A percentile compares a stretch with the other conserved stretches of the same genome.
These are phyloP conservation scores for Myanophis thanlyinensis DNA, from an alignment of 2,113 vertebrate species.

Conservation along the genomic window DNA sequence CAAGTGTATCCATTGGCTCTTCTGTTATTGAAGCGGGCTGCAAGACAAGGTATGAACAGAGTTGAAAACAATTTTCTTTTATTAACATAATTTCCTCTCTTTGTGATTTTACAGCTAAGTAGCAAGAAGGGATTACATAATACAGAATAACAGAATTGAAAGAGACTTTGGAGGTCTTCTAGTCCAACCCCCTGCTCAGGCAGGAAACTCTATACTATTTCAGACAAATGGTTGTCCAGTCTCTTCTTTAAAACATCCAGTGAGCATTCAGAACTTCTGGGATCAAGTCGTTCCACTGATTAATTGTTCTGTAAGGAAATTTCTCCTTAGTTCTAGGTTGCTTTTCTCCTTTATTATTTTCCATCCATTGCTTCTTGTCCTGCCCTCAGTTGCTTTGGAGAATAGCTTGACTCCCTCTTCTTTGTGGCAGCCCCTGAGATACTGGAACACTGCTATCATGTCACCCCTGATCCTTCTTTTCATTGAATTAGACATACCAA, in stretches of 20 bases:
- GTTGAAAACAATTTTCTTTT: conserved; percentile 15
- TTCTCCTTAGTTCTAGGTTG: no score
- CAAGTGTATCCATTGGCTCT: conserved; percentile 64
- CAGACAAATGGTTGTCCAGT: background rate
- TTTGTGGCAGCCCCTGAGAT: no score
- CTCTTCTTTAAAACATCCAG: background rate
- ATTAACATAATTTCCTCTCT: conserved; percentile 5
- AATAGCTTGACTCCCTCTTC: no score
- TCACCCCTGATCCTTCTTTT: background rate
- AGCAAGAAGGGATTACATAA: conserved; percentile 5
- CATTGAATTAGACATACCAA: background rate
- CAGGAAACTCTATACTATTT: background rate
- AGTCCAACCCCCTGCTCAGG: background rate
- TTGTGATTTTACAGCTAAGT: background rate
- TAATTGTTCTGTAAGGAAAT: no score
- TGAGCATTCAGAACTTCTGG: no score
- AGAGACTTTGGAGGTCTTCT: background rate
- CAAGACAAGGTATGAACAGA: conserved; percentile 61
- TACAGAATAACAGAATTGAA: background rate
- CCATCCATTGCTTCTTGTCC: no score
- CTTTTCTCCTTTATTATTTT: no score
- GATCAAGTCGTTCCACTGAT: no score
- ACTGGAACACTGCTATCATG: no score
- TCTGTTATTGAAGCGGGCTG: conserved; percentile 65
- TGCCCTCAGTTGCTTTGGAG: no score